Conservation (phyloP, 2,888 invertebrate genomes). For the Ceratothoa steindachneri region DNA sequence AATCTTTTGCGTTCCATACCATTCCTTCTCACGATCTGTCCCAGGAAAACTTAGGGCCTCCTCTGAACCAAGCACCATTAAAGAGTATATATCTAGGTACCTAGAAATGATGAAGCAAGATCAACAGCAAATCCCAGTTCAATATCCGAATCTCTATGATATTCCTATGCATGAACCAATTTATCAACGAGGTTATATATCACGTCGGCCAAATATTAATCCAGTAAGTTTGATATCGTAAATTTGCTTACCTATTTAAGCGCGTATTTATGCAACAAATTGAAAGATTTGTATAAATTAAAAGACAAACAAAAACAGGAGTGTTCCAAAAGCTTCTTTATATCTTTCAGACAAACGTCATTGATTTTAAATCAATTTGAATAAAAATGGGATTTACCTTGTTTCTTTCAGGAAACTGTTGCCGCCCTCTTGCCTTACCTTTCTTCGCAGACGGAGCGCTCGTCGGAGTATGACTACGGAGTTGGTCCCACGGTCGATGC, state of each 20-base stretch:
- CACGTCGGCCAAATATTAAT: conserved; percentile 4
- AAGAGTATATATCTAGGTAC: background rate
- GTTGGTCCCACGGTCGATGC: conserved; percentile 5
- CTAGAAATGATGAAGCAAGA: background rate
- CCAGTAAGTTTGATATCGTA: conserved; percentile 12
- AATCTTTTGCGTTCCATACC: background rate
- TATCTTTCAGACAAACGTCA: background rate
- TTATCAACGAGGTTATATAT: conserved; percentile 18
- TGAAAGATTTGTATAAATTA: too few species aligned
- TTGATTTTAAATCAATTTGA: background rate
- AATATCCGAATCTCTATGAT: background rate
- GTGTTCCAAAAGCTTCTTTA: background rate
- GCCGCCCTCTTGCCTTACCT: conserved; percentile 29
- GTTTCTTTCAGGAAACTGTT: conserved; percentile 30
- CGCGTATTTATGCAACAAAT: too few species aligned
- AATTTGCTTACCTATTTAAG: background rate
- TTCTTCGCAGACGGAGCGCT: conserved; percentile 1
- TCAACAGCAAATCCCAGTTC: background rate
- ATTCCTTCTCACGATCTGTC: background rate
- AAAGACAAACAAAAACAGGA: too few species aligned
- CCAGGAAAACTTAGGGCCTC: background rate
- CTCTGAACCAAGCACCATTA: background rate
- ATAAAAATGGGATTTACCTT: too few species aligned
- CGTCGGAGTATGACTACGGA: conserved; percentile 26
- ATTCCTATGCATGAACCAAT: conserved; percentile 8